Conservation (phyloP, 2,797 vertebrate genomes). For the Pantherophis alleghaniensis region DNA sequence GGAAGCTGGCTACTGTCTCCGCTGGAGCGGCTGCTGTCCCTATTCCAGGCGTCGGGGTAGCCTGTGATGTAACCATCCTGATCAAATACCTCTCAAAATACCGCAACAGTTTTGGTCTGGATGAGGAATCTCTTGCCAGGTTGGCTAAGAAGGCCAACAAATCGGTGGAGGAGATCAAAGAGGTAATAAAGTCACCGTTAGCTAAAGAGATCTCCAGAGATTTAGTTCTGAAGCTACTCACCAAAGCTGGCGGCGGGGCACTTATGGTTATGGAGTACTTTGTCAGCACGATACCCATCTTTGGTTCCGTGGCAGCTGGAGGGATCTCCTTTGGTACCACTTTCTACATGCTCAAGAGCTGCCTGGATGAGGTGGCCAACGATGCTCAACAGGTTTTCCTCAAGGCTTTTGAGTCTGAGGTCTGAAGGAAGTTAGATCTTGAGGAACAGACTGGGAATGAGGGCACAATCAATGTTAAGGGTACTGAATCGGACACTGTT, state of each 20-base stretch:
- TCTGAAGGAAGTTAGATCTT: not conserved
- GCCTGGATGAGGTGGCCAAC: not conserved
- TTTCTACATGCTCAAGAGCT: conserved; percentile 17
- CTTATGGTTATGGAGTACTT: conserved; percentile 25
- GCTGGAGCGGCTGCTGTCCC: conserved; percentile 22
- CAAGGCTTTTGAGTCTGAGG: not conserved
- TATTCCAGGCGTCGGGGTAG: conserved; percentile 28
- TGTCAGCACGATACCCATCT: not conserved
- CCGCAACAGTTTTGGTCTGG: conserved; percentile 55
- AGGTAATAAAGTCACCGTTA: conserved; percentile 19
- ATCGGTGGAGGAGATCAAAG: conserved; percentile 45
- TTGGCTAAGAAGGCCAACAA: conserved; percentile 42
- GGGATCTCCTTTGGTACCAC: conserved; percentile 40
- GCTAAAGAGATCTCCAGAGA: conserved; percentile 47
- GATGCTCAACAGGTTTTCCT: conserved; percentile 23
- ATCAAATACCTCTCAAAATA: conserved; percentile 43
- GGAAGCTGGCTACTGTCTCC: conserved; percentile 41
- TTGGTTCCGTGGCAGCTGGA: conserved; percentile 19
- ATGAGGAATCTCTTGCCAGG: conserved; percentile 44
- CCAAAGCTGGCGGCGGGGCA: conserved; percentile 13
- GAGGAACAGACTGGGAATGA: too few relatives aligned
- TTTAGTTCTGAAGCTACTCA: conserved; percentile 40
- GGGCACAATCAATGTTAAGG: fast-evolving
- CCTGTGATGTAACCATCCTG: conserved; percentile 38
- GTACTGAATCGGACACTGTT: fast-evolving